These are phyloP conservation scores for Dolichallabes microphthalmus DNA, from an alignment of 2,113 vertebrate genomes.

Conservation along the genomic window DNA sequence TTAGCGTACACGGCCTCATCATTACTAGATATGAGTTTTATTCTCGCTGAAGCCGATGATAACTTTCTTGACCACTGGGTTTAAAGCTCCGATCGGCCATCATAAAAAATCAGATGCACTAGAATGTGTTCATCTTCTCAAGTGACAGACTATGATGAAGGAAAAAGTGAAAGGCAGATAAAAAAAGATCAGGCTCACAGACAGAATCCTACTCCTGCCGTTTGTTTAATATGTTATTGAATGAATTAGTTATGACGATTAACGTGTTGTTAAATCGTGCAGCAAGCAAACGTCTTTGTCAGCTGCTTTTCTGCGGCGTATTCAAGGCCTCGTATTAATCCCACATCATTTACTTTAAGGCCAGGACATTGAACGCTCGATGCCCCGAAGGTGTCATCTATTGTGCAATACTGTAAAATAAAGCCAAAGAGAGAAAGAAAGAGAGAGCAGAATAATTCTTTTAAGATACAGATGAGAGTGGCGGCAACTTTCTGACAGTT, in stretches of 20 bases:
- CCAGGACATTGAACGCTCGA: conserved; percentile 24
- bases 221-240: conserved; percentile 65
- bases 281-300: conserved; percentile 57
- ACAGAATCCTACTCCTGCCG: conserved; percentile 48
- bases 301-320: conserved; percentile 58
- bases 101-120: conserved; percentile 18
- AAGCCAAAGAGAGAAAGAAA: conserved; percentile 44
- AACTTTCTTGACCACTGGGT: conserved; percentile 20
- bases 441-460: conserved; percentile 69
- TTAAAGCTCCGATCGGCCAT: conserved; percentile 18
- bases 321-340: conserved; percentile 52
- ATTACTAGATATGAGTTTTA: conserved; percentile 18
- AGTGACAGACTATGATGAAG: conserved; percentile 42
- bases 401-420: conserved; percentile 29
- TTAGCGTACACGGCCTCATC: neutral
- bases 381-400: conserved; percentile 34
- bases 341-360: conserved; percentile 50
- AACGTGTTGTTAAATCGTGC: conserved; percentile 65
- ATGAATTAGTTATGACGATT: conserved; percentile 62
- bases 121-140: conserved; percentile 52
- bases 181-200: conserved; percentile 46
- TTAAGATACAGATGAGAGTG: conserved; percentile 68
- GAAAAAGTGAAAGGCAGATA: conserved; percentile 40
- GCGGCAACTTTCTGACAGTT: conserved; percentile 77
- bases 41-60: neutral